Percentiles rank a stretch among this genome's conserved stretches.
These are phyloP conservation scores for Vanessa cardui DNA, from an alignment of 2,888 invertebrate genomes.

Conservation along the genomic window DNA sequence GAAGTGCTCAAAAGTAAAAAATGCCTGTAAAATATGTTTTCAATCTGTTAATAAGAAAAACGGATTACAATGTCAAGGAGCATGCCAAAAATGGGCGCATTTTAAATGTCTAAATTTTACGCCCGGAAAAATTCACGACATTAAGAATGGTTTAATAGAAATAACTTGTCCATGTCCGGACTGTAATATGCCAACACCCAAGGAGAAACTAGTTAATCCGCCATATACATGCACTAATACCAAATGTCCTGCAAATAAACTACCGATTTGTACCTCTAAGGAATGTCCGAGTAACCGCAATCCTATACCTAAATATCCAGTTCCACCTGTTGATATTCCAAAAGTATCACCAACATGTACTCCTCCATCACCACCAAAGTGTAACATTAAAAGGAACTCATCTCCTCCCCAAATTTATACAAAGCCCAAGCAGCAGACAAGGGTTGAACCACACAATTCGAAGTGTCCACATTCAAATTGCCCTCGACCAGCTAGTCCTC, in stretches of 20 bases:
- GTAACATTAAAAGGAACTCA: not conserved
- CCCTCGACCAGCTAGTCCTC: not conserved
- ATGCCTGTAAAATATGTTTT: constrained; percentile 60
- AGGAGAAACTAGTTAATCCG: constrained; percentile 42
- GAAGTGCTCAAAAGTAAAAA: constrained; percentile 49
- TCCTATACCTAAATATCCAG: constrained; percentile 33
- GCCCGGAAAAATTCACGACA: constrained; percentile 58
- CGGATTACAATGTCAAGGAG: constrained; percentile 63
- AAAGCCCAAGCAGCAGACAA: not conserved
- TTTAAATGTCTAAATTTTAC: constrained; percentile 57
- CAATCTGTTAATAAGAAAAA: constrained; percentile 51
- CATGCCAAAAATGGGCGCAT: constrained; percentile 63
- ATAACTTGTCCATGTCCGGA: constrained; percentile 61
- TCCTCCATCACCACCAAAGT: not conserved
- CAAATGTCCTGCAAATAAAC: constrained; percentile 46
- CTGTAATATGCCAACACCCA: constrained; percentile 47
- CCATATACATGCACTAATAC: constrained; percentile 45
- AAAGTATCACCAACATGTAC: not conserved
- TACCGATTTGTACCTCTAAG: constrained; percentile 36
- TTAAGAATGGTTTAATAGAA: constrained; percentile 56
- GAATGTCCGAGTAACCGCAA: constrained; percentile 41
- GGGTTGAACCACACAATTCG: not conserved
- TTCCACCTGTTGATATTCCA: constrained; percentile 14
- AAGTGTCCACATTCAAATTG: not conserved
- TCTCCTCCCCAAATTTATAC: not conserved